phyloP scores from a whole-genome alignment of 53 echinoderm and acorn worm genomes.

The Crossaster papposus region DNA sequence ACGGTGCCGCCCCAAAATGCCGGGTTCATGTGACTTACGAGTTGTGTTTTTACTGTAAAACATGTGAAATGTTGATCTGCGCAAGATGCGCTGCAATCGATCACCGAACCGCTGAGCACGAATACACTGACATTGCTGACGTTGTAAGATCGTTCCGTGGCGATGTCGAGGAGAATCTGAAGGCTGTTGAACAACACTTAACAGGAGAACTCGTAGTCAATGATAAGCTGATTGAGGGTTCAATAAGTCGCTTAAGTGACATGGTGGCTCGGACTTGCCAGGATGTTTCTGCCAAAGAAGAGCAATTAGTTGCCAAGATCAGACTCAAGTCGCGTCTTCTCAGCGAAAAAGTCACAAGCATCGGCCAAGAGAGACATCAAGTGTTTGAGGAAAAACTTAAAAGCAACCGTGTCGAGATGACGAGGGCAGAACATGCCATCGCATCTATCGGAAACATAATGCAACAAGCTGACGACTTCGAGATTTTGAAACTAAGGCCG shows the following conservation, averaged over 20 bases:
- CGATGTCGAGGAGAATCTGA: not conserved
- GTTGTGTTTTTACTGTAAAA: not conserved
- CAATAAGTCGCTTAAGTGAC: not conserved
- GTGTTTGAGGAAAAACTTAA: not conserved
- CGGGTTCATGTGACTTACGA: not conserved
- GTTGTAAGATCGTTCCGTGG: not conserved
- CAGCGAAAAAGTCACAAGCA: not conserved
- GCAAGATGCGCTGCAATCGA: not conserved
- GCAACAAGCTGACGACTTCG: conserved; percentile 2
- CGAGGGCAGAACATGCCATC: not conserved
- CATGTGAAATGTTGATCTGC: not conserved
- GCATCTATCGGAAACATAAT: not conserved
- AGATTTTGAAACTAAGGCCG: conserved; percentile 5
- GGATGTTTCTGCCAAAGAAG: conserved; percentile 13
- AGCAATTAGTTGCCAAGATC: conserved; percentile 3
- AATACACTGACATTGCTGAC: not conserved
- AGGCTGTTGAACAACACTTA: not conserved
- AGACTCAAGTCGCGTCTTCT: conserved; percentile 1
- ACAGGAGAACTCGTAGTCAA: not conserved
- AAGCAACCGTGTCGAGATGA: not conserved
- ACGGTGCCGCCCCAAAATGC: not conserved
- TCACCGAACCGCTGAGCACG: not conserved
- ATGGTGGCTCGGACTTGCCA: conserved; percentile 18
- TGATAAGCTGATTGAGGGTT: not conserved
- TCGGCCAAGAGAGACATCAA: not conserved